phyloP scores from a whole-genome alignment of 1,140 invertebrate genomes.

The Oedothorax gibbosus region DNA sequence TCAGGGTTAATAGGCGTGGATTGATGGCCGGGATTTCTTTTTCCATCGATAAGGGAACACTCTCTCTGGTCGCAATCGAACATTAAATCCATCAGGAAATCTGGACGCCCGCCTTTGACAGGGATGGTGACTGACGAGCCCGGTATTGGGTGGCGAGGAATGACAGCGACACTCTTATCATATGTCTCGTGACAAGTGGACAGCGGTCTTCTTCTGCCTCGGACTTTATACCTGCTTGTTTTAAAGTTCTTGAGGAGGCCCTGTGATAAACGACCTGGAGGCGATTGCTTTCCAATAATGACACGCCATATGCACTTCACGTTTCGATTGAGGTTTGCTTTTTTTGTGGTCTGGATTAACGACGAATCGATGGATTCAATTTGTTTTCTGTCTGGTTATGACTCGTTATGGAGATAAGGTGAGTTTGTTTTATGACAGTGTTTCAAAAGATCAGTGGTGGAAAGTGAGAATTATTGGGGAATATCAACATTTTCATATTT shows the following conservation, averaged over 20 bases:
- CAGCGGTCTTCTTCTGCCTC: conserved; percentile 7
- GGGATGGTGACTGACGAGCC: conserved; percentile 59
- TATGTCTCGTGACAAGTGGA: conserved; percentile 57
- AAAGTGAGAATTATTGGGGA: neutral
- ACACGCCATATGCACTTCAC: conserved; percentile 40
- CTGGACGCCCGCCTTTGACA: conserved; percentile 50
- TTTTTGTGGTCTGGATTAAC: neutral
- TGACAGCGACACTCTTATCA: conserved; percentile 60
- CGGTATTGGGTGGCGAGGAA: conserved; percentile 57
- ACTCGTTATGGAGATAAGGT: neutral
- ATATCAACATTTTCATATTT: neutral
- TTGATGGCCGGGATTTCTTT: conserved; percentile 57
- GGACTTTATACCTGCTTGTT: conserved; percentile 33
- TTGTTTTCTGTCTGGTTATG: neutral
- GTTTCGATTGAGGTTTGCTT: neutral
- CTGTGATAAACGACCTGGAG: neutral
- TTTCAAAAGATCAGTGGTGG: neutral
- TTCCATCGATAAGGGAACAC: conserved; percentile 33
- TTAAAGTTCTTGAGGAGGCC: conserved; percentile 16
- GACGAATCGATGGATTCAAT: neutral
- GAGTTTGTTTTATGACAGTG: neutral
- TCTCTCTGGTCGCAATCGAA: conserved; percentile 56
- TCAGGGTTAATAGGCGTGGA: conserved; percentile 61
- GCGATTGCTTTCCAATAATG: conserved; percentile 59
- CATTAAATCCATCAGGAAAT: conserved; percentile 62